These are phyloP conservation scores for Dryobates pubescens DNA, from an alignment of 2,797 vertebrate species.

Conservation along the genomic window DNA sequence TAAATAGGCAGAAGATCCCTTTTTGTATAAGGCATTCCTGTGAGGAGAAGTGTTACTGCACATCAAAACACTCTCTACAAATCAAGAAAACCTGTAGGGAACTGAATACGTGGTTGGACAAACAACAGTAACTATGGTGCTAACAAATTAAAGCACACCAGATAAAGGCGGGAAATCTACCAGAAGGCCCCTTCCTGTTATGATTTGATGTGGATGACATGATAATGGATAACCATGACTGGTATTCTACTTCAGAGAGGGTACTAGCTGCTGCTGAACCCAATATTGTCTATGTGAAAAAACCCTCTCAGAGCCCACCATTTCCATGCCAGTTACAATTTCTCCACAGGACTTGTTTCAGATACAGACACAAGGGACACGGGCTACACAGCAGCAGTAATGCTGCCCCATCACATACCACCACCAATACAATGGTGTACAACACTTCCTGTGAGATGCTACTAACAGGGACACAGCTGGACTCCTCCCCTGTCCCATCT, in stretches of 20 bases:
- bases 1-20: background rate
- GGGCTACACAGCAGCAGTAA: accelerated
- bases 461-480: background rate
- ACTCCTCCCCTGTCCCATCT: background rate
- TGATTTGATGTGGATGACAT: too few relatives aligned
- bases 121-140: background rate
- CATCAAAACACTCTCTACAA: background rate
- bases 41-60: background rate
- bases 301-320: background rate
- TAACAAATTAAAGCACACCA: accelerated
- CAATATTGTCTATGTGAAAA: background rate
- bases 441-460: too few relatives aligned
- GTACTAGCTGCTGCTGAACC: background rate
- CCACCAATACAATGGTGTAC: too few relatives aligned
- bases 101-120: background rate
- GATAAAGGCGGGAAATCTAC: background rate
- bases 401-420: background rate
- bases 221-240: background rate
- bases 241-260: background rate
- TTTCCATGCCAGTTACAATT: background rate
- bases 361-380: accelerated
- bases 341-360: background rate
- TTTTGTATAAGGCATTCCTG: background rate
- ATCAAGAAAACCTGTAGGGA: background rate
- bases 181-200: background rate